Conservation (phyloP, 2,797 vertebrate genomes). For the Siniperca scherzeri region DNA sequence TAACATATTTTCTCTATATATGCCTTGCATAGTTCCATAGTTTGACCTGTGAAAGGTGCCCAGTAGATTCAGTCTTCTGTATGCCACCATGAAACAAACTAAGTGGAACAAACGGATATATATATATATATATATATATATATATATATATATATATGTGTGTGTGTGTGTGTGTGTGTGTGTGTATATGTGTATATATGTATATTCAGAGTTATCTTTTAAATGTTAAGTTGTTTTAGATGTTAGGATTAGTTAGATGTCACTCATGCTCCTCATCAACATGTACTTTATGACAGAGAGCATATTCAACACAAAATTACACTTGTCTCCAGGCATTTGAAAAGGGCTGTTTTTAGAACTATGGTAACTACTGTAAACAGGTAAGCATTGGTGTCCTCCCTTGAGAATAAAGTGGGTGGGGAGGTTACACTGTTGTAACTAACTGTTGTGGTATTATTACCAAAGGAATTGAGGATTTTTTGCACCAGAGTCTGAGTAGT, state of each 20-base stretch:
- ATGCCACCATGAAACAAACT: not conserved
- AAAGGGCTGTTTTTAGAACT: slow-evolving; percentile 33
- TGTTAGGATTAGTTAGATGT: not conserved
- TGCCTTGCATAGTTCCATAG: not conserved
- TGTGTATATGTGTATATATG: not conserved
- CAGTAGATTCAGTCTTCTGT: not conserved
- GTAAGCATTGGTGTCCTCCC: slow-evolving; percentile 4
- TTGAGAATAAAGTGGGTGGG: not conserved
- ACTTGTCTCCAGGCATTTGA: not conserved
- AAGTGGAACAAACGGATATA: not conserved
- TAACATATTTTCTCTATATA: not conserved
- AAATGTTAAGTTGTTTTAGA: not conserved
- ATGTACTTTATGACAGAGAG: not conserved
- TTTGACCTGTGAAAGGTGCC: not conserved
- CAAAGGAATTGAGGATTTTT: slow-evolving; percentile 20
- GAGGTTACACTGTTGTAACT: not conserved
- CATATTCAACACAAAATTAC: not conserved
- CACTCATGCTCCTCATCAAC: not conserved
- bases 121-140: not conserved
- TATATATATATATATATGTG: too few species aligned
- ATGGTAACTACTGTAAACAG: slow-evolving; percentile 17
- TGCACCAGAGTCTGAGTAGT: not conserved
- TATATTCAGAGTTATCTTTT: not conserved
- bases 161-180: too few species aligned
- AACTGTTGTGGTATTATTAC: slow-evolving; percentile 13